phyloP scores from a whole-genome alignment of 2,797 vertebrate species.

The Nannoperca obscura region DNA sequence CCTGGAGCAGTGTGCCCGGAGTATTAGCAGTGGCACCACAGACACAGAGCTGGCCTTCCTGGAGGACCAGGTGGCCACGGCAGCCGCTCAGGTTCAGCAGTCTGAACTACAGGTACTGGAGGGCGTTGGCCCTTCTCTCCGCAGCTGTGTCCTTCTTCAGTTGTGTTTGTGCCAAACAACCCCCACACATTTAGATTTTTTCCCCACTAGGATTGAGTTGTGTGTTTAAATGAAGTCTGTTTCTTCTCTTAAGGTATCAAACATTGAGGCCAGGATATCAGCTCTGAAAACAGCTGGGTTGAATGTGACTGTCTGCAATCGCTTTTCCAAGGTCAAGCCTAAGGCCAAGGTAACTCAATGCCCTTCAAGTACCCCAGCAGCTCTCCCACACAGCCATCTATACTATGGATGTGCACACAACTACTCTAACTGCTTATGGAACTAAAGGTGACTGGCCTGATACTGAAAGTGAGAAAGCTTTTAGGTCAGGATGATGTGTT shows the following conservation, averaged over 20 bases:
- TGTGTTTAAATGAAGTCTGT: slow-evolving; percentile 5
- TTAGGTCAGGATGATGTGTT: background rate
- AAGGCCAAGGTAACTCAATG: slow-evolving; percentile 87
- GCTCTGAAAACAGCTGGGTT: slow-evolving; percentile 95
- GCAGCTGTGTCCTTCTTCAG: background rate
- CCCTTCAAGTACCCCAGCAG: background rate
- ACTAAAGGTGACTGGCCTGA: background rate
- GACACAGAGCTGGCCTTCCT: slow-evolving; percentile 92
- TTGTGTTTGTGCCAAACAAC: background rate
- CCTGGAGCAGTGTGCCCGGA: slow-evolving; percentile 92
- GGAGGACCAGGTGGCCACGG: slow-evolving; percentile 96
- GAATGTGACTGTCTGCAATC: slow-evolving; percentile 92
- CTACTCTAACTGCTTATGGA: background rate
- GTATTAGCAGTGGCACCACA: slow-evolving; percentile 89
- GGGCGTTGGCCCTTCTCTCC: background rate
- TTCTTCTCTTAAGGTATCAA: slow-evolving; percentile 89
- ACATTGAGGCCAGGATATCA: slow-evolving; percentile 97
- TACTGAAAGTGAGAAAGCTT: background rate
- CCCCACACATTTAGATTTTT: no score
- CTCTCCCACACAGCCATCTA: background rate
- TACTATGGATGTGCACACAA: background rate
- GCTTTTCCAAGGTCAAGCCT: slow-evolving; percentile 90
- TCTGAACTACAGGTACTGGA: slow-evolving; percentile 93
- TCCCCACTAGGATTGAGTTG: no score
- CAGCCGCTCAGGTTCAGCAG: slow-evolving; percentile 95